Percentiles rank a stretch among this genome's conserved stretches.
These are phyloP conservation scores for Hippoglossus stenolepis DNA, from an alignment of 2,113 vertebrate species.

Conservation along the genomic window DNA sequence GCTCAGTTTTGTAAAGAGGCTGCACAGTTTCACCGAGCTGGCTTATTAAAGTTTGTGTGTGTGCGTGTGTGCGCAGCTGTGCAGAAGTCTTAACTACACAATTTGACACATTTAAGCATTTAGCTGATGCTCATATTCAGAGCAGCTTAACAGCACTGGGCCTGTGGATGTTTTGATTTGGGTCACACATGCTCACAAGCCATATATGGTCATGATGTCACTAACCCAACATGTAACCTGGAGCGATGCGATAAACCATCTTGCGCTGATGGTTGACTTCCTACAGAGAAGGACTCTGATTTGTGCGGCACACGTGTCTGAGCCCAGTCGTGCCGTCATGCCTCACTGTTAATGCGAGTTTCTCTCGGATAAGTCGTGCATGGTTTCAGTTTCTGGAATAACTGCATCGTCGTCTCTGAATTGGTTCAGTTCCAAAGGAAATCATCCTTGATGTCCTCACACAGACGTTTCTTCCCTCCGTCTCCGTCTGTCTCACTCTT, in stretches of 20 bases:
- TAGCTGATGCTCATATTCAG: slow-evolving; percentile 2
- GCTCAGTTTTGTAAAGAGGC: not conserved
- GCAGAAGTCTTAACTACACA: not conserved
- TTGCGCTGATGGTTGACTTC: not conserved
- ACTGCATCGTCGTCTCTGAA: slow-evolving; percentile 1
- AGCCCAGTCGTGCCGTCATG: not conserved
- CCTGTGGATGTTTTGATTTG: not conserved
- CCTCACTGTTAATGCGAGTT: not conserved
- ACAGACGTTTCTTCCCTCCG: slow-evolving; percentile 6
- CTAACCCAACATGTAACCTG: not conserved
- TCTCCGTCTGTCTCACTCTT: slow-evolving; percentile 22
- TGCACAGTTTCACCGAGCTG: slow-evolving; percentile 18
- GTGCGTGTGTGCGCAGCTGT: not conserved
- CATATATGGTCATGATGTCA: not conserved
- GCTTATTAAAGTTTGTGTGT: slow-evolving; percentile 11
- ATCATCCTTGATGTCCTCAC: slow-evolving; percentile 10
- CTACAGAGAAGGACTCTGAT: too few relatives aligned
- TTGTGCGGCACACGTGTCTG: not conserved
- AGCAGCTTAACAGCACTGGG: not conserved
- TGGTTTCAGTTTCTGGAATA: slow-evolving; percentile 1
- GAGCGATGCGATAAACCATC: not conserved
- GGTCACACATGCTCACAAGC: not conserved
- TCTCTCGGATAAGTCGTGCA: slow-evolving; percentile 1
- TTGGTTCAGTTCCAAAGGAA: slow-evolving; percentile 27
- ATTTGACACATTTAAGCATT: slow-evolving; percentile 12